Evolutionary conservation across 1,140 invertebrate genomes (phyloP), one percentile per base, ranked within the genome.

Genomic region (Temnothorax curvispinosus): DNA sequence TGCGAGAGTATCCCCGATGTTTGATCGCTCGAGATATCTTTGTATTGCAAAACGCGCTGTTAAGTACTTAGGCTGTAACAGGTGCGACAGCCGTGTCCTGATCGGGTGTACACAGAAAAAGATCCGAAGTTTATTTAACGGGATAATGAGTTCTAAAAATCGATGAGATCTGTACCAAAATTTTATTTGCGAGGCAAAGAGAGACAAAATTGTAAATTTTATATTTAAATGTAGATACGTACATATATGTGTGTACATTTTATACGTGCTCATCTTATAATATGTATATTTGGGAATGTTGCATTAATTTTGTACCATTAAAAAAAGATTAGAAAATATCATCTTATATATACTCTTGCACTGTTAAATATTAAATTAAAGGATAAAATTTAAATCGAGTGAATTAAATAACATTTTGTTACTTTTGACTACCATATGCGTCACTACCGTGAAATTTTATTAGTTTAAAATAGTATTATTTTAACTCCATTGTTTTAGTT

Each of bases 11-110:
- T 32, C 38, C 38, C 62, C 47, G 38, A 74, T 62, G 69, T 74
- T 84, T 84, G 69, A 84, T 84, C 69, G 41, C 41, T 84, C 41
- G 60, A 82, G 60, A 82, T 74, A 75, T 84, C 13, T 82, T n/a
- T 50, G 15, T n/a, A 38, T 75, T 74, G n/a, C 41, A 41, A 74
- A 74, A 60, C 67, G 54, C 18, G 11, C 67, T 60, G 21, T 82
- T 74, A 21, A 21, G 21, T 21, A 72, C 52, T 74, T 75, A 35
- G 44, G 41, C 21, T n/a, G 54, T 75, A 75, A 84, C 69, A 75
- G 54, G 69, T 84, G 41, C 54, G 11, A 84, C 44, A 47, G 18
- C 62, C 13, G n/a, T 80, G 27, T 65, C 38, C 18, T 15, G 47
- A 69, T 69, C 21, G 35, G 3, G 6, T 50, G 3, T 52, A 21